Base-by-base conservation (phyloP, 2,888 invertebrate species). In the Drosophila parthenogenetica region DNA sequence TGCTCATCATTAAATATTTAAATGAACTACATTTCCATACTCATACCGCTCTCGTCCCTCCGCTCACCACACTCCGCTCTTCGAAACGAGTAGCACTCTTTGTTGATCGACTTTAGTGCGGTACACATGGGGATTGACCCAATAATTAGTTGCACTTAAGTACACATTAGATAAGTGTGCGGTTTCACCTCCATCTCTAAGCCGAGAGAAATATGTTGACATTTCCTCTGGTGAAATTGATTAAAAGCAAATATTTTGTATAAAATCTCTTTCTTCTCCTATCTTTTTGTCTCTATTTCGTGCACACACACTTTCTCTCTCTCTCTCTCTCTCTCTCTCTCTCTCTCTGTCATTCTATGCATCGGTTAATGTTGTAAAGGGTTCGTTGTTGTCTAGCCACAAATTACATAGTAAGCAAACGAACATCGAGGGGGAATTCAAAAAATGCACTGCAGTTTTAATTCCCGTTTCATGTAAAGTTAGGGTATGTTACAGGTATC, bases 81-180 rank as follows among this genome's bases (percentile, higher is more conserved):
- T 29, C 8, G 1, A 19, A 19, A 19, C 3, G 25, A 25, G 7
- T 1, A 59, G 57, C 58, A 55, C 71, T 55, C 54, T 46, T 60
- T 53, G 39, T 60, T 60, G 67, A 19, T 50, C 71, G 25, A 35
- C 22, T 59, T 60, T 42, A 32, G 42, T 37, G 43, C 17, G 43
- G 39, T 50, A 46, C 61, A 59, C 61, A 75, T 57, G 49, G 57
- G 57, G 39, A 51, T 53, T 68, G 68, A 68, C 72, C 72, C 76
- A 75, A 63, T 76, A 89, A 89, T 87, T 89, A 83, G 81, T 70
- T 77, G 69, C 62, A 71, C 69, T 86, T 76, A 73, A 69, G 70
- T 69, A 77, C 73, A 80, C 80, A 82, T 80, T 77, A 82, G 80
- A 82, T 78, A 78, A 80, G 73, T 62, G 39, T 19, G n/a, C 51